Percentiles rank a stretch among this genome's conserved stretches.
Evolutionary conservation across 1,140 invertebrate species (phyloP).

Genomic region (Agraylea sexmaculata): DNA sequence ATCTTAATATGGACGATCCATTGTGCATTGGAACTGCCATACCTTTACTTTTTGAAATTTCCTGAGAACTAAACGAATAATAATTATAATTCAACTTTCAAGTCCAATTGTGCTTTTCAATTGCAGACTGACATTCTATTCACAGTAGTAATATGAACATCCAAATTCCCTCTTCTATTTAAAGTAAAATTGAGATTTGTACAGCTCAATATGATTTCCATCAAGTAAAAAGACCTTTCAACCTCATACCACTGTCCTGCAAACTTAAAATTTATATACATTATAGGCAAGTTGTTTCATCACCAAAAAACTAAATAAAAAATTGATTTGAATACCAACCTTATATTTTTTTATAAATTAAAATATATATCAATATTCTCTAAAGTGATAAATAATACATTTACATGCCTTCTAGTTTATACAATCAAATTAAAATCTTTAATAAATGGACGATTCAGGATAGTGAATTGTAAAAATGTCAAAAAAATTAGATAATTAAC

Average conservation of each 20-base stretch:
- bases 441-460: no score
- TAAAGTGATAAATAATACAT: no score
- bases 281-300: no score
- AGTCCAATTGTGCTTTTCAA: neutral
- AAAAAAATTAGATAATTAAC: no score
- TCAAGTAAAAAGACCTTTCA: slow-evolving; percentile 56
- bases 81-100: neutral
- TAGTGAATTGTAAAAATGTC: no score
- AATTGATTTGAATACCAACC: no score
- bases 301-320: no score
- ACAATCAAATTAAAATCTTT: no score
- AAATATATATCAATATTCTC: no score
- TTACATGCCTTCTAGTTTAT: no score
- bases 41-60: slow-evolving; percentile 34
- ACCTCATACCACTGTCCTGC: slow-evolving; percentile 59
- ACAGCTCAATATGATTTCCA: slow-evolving; percentile 53
- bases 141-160: slow-evolving; percentile 44
- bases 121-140: slow-evolving; percentile 45
- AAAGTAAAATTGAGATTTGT: slow-evolving; percentile 44
- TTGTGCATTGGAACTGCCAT: slow-evolving; percentile 36
- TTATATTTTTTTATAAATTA: no score
- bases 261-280: slow-evolving; percentile 47
- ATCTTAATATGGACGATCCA: slow-evolving; percentile 40
- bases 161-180: slow-evolving; percentile 38
- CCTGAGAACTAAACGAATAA: slow-evolving; percentile 28